These are phyloP conservation scores for Drosophila sordidapex DNA, from an alignment of 2,888 invertebrate species.

Conservation along the genomic window DNA sequence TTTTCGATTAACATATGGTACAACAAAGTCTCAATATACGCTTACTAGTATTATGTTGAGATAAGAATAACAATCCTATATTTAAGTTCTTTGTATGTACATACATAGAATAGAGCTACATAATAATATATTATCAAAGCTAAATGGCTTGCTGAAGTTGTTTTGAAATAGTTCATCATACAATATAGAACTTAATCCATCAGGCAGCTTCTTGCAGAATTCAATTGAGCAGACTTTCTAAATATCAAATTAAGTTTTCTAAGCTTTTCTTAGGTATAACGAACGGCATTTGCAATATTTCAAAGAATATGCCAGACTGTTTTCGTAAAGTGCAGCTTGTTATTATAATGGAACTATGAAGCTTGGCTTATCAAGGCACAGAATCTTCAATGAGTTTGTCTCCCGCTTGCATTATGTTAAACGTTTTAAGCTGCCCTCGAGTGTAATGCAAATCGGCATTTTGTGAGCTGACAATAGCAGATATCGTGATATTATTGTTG, in stretches of 20 bases:
- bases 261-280: neutral
- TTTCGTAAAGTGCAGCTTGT: neutral
- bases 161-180: neutral
- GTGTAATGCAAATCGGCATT: conserved; percentile 79
- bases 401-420: conserved; percentile 20
- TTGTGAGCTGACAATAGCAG: conserved; percentile 78
- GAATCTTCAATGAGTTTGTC: conserved; percentile 9
- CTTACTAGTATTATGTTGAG: neutral
- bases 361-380: conserved; percentile 13
- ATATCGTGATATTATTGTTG: conserved; percentile 80
- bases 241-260: neutral
- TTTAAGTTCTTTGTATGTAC: neutral
- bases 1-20: no score
- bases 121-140: neutral
- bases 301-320: no score
- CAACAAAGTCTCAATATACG: no score
- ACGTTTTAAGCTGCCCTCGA: conserved; percentile 48
- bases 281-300: neutral
- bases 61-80: neutral
- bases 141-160: neutral
- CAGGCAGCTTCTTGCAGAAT: neutral
- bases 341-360: neutral
- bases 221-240: neutral
- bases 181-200: neutral
- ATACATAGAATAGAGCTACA: no score